These are phyloP conservation scores for Ennomos erosarius DNA, from an alignment of 2,888 invertebrate species.

Conservation along the genomic window DNA sequence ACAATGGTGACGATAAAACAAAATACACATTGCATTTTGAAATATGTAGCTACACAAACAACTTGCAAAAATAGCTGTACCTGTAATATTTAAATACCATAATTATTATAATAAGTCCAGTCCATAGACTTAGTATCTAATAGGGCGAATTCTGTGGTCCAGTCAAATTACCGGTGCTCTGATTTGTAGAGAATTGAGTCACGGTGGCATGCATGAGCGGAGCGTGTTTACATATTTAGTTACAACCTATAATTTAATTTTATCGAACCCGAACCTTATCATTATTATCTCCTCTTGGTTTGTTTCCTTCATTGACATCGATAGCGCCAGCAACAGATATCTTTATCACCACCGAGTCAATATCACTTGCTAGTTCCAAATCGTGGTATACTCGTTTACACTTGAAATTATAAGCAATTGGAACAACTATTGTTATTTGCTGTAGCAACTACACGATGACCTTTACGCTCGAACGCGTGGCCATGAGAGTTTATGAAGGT, in stretches of 20 bases:
- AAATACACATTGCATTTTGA: too few relatives aligned
- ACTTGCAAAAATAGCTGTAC: background rate
- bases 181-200: slow-evolving; percentile 4
- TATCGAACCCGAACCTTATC: slow-evolving; percentile 22
- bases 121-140: too few relatives aligned
- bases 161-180: background rate
- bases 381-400: slow-evolving; percentile 40
- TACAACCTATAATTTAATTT: slow-evolving; percentile 17
- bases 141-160: too few relatives aligned
- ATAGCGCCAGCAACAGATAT: slow-evolving; percentile 43
- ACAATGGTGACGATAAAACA: too few relatives aligned
- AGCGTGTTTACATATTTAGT: slow-evolving; percentile 14
- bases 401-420: slow-evolving; percentile 50
- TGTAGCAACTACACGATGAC: slow-evolving; percentile 66
- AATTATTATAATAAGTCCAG: too few relatives aligned
- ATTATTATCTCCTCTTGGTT: slow-evolving; percentile 30
- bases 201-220: background rate
- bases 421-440: slow-evolving; percentile 57
- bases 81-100: too few relatives aligned
- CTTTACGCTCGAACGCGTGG: slow-evolving; percentile 75
- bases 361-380: slow-evolving; percentile 43
- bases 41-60: too few relatives aligned
- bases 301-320: slow-evolving; percentile 37
- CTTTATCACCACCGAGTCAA: slow-evolving; percentile 40
- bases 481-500: slow-evolving; percentile 79